These are phyloP conservation scores for Enteromius fasciolatus DNA, from an alignment of 2,797 vertebrate species.

Conservation along the genomic window DNA sequence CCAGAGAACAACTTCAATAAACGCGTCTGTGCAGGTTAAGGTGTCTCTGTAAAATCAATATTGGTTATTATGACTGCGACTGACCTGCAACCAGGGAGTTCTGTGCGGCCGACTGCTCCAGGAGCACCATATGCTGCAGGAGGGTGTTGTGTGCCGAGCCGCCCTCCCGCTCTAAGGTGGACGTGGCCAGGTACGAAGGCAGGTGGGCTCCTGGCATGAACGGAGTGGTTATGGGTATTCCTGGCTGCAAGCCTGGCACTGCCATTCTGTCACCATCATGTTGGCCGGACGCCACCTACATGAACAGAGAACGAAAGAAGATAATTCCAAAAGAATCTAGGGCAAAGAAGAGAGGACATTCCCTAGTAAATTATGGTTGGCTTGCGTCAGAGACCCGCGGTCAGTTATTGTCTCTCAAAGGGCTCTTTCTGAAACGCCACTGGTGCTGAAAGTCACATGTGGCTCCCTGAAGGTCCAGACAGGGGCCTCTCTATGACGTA, in stretches of 20 bases:
- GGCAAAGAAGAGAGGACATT: constrained; percentile 31
- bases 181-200: constrained; percentile 87
- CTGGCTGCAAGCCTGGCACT: constrained; percentile 84
- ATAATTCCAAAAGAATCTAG: constrained; percentile 23
- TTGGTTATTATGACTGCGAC: constrained; percentile 50
- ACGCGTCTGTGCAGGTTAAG: neutral
- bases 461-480: constrained; percentile 54
- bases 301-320: constrained; percentile 5
- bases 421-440: constrained; percentile 56
- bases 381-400: constrained; percentile 54
- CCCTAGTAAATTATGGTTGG: constrained; percentile 29
- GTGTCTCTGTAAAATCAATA: neutral
- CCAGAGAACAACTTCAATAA: neutral
- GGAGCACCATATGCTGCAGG: constrained; percentile 92
- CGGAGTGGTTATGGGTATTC: constrained; percentile 81
- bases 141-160: constrained; percentile 85
- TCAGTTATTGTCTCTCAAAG: constrained; percentile 58
- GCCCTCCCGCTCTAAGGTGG: constrained; percentile 85
- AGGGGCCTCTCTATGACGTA: constrained; percentile 54
- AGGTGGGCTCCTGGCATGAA: constrained; percentile 90
- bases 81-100: constrained; percentile 87
- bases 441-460: constrained; percentile 52
- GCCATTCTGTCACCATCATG: constrained; percentile 88
- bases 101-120: constrained; percentile 88
- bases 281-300: constrained; percentile 83